A percentile compares a stretch with the other conserved stretches of the same genome.
phyloP scores from a whole-genome alignment of 1,140 invertebrate species.

The Marisa cornuarietis region DNA sequence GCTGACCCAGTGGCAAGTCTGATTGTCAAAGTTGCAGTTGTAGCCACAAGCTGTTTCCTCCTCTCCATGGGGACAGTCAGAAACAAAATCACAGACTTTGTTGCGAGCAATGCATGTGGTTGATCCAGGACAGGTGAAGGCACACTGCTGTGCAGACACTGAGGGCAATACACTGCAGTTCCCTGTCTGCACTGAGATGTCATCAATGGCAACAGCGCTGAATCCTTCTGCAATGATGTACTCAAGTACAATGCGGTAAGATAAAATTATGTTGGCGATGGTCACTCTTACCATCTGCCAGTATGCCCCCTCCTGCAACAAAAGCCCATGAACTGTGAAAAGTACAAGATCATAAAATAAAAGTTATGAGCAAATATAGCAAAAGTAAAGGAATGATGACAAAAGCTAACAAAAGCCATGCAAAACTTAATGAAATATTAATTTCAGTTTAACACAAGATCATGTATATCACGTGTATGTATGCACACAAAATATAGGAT shows the following conservation, averaged over 20 bases:
- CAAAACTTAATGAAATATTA: no score
- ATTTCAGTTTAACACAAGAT: no score
- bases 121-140: conserved; percentile 31
- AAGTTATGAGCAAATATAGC: background rate
- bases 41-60: conserved; percentile 57
- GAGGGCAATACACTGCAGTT: conserved; percentile 32
- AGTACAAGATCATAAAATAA: conserved; percentile 24
- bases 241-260: conserved; percentile 47
- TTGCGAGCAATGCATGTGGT: conserved; percentile 43
- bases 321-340: conserved; percentile 34
- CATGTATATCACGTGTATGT: no score
- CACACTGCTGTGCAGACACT: conserved; percentile 7
- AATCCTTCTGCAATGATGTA: conserved; percentile 39
- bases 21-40: conserved; percentile 59
- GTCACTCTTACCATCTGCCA: conserved; percentile 41
- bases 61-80: conserved; percentile 54
- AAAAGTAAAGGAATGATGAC: no score
- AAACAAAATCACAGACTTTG: conserved; percentile 57
- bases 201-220: conserved; percentile 60
- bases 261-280: conserved; percentile 30
- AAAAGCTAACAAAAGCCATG: no score
- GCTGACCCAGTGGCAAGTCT: conserved; percentile 53
- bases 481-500: no score
- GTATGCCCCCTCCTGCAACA: conserved; percentile 43
- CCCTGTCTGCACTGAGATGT: conserved; percentile 34